Percentiles rank a stretch among this genome's conserved stretches.
Conservation (phyloP, 35 echinoderm and acorn worm species). For the Heliocidaris tuberculata region DNA sequence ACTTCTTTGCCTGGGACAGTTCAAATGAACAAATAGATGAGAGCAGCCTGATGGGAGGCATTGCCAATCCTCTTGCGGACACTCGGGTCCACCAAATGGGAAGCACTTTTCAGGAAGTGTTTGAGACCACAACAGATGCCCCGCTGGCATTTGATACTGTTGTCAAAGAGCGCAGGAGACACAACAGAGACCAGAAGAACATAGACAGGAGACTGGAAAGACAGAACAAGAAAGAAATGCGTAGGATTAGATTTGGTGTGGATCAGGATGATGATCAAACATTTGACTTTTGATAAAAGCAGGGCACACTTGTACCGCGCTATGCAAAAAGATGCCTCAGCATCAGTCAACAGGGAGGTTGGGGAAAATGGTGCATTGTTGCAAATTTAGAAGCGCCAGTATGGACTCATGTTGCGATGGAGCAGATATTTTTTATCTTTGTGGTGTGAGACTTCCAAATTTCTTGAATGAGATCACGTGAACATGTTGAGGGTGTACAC, state of each 20-base stretch:
- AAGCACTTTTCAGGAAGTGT: neutral
- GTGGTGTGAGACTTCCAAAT: too few relatives aligned
- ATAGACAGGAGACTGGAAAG: constrained; percentile 4
- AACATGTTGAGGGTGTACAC: too few relatives aligned
- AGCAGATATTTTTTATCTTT: neutral
- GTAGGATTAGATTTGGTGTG: constrained; percentile 12
- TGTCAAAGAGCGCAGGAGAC: neutral
- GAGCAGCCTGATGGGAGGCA: neutral
- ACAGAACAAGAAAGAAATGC: constrained; percentile 30
- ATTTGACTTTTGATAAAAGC: neutral
- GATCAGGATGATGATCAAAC: constrained; percentile 21
- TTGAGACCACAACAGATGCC: neutral
- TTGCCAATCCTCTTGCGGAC: neutral
- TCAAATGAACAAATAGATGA: neutral
- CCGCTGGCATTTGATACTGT: neutral
- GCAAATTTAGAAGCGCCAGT: neutral
- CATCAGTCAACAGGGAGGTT: neutral
- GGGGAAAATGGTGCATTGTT: neutral
- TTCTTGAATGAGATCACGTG: too few relatives aligned
- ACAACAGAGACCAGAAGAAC: neutral
- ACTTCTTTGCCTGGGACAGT: constrained; percentile 26
- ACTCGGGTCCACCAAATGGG: neutral
- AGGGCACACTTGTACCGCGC: neutral
- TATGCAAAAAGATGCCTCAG: neutral
- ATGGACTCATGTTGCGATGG: neutral